Evolutionary conservation across 2,797 vertebrate genomes (phyloP).

Genomic region (Eleutherodactylus coqui): DNA sequence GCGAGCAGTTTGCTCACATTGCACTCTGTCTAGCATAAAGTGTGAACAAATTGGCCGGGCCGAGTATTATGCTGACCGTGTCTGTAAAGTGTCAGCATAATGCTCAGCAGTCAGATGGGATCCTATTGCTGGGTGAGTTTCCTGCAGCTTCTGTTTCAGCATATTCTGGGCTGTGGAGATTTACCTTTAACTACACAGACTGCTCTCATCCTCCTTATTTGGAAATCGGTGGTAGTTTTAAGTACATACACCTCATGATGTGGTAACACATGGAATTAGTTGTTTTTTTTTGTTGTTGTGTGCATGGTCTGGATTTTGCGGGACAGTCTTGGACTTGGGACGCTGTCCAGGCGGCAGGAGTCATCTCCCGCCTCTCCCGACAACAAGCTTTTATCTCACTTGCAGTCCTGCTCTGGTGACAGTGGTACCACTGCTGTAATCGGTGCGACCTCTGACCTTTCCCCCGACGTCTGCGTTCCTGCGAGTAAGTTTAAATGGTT

Average conservation of each 20-base stretch:
- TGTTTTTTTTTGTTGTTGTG: neutral
- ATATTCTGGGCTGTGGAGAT: neutral
- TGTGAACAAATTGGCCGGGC: neutral
- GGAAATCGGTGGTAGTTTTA: neutral
- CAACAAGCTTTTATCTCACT: too few species aligned
- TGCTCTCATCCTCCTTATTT: neutral
- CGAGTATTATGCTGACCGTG: neutral
- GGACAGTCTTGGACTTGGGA: too few species aligned
- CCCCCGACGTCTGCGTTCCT: too few species aligned
- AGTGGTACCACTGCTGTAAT: too few species aligned
- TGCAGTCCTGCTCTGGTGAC: too few species aligned
- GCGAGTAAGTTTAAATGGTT: too few species aligned
- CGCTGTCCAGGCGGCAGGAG: too few species aligned
- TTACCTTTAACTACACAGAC: neutral
- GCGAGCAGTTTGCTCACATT: constrained; percentile 1
- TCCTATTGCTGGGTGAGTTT: neutral
- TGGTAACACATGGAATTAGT: neutral
- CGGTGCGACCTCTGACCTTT: too few species aligned
- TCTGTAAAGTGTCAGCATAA: neutral
- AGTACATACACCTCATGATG: neutral
- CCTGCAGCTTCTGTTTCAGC: neutral
- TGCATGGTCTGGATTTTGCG: neutral
- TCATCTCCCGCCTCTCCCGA: too few species aligned
- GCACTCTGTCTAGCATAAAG: constrained; percentile 5
- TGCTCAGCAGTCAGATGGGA: neutral